Base-by-base conservation (phyloP, 2,113 vertebrate species). In the Callaeas wilsoni region DNA sequence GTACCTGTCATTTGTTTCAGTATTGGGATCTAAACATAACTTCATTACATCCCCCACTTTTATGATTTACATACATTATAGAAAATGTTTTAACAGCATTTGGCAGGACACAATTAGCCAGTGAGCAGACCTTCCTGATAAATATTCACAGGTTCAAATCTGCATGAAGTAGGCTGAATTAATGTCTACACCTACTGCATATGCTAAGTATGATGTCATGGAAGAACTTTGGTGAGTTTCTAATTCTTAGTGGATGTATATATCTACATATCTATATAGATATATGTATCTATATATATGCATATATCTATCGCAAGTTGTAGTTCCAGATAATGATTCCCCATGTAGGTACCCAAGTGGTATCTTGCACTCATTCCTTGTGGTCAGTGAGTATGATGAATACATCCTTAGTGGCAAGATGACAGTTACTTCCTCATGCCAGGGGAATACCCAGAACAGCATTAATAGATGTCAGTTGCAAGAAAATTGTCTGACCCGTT, bases 401-500 rank as follows among this genome's bases (percentile, higher is more conserved):
- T 94, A 73, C 90, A 91, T 94, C 89, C 87, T 97, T 96, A 96
- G 94, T 46, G 42, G 49, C 21, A 25, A 47, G 84, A 89, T 94
- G 96, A 93, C 95, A 70, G 79, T 69, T 83, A 76, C 93, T 90
- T 90, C 52, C 76, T 84, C 60, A 26, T 49, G 42, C 21, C 42
- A 87, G 83, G 89, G 84, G 42, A 84, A 95, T 95, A 87, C 85
- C 94, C 46, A 64, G 70, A 25, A 23, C 32, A 49, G 46, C 50
- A 60, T 87, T 83, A 57, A 65, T 53, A 56, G 76, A 89, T 50
- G 20, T 60, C 90, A 49, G 53, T 84, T 89, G 93, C 20, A 64
- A 49, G 47, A 78, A 82, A 76, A 89, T 60, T 76, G 37, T 59
- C 81, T 89, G 82, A 78, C 77, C 81, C 46, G 13, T 53, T 6